Percentiles rank a stretch among this genome's conserved stretches.
Conservation (phyloP, 2,113 vertebrate species). For the Phoenicopterus ruber region DNA sequence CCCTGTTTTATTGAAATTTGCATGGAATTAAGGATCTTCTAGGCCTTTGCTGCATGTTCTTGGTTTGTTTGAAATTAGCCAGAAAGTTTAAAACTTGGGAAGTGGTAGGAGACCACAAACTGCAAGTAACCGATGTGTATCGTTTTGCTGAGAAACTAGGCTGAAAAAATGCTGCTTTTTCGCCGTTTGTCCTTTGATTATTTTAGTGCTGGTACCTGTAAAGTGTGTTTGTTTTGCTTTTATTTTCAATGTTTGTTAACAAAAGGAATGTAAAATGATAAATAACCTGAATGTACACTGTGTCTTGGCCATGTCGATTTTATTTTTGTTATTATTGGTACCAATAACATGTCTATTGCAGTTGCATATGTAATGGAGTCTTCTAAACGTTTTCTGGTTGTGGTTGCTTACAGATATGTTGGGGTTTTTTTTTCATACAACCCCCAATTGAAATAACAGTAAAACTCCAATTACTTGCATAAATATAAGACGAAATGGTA, state of each 20-base stretch:
- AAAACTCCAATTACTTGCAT: neutral
- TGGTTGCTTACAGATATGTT: neutral
- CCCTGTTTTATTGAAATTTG: neutral
- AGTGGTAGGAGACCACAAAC: neutral
- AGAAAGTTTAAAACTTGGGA: neutral
- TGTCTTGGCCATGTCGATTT: neutral
- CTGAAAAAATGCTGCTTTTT: neutral
- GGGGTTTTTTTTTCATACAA: neutral
- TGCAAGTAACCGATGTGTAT: neutral
- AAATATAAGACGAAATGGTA: neutral
- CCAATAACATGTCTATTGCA: neutral
- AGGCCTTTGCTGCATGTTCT: neutral
- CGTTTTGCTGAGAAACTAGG: neutral
- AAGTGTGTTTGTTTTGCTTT: neutral
- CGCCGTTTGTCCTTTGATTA: neutral
- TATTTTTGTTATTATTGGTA: neutral
- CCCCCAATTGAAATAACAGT: neutral
- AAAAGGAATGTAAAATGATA: neutral
- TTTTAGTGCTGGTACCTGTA: neutral
- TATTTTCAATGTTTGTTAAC: neutral
- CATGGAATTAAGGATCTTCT: neutral
- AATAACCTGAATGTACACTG: neutral
- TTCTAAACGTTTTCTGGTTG: neutral
- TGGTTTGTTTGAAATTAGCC: neutral
- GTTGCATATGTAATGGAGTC: accelerated